Evolutionary conservation across 2,113 vertebrate genomes (phyloP).

Genomic region (Pantherophis guttatus): DNA sequence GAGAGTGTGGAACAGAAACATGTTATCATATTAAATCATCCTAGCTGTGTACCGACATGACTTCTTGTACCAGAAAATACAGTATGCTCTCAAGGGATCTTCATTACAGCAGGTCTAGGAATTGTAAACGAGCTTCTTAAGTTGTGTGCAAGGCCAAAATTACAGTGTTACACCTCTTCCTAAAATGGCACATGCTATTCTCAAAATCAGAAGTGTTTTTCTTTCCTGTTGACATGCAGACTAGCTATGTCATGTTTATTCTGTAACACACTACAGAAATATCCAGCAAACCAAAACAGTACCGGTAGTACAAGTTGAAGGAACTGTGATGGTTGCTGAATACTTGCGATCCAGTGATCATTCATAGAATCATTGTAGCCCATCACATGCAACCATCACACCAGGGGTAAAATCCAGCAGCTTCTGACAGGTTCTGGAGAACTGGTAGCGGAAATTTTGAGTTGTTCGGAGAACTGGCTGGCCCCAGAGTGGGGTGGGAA

Average conservation of each 20-base stretch:
- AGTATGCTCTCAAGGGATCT: background rate
- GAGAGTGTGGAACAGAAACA: background rate
- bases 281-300: background rate
- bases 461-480: too few species aligned
- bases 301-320: background rate
- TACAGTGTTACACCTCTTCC: background rate
- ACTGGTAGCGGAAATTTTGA: too few species aligned
- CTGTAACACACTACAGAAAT: background rate
- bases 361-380: background rate
- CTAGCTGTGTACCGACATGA: background rate
- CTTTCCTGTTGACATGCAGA: conserved; percentile 6
- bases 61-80: conserved; percentile 6
- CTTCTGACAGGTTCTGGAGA: too few species aligned
- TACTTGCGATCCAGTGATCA: background rate
- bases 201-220: background rate
- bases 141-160: background rate
- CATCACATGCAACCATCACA: background rate
- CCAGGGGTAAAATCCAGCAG: too few species aligned
- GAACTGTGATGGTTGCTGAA: background rate
- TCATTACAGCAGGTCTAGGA: conserved; percentile 12
- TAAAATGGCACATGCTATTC: background rate
- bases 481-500: too few species aligned
- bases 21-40: conserved; percentile 12
- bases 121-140: conserved; percentile 11
- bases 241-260: background rate